Base-by-base conservation (phyloP, 2,888 invertebrate genomes). In the Cosmia trapezina region DNA sequence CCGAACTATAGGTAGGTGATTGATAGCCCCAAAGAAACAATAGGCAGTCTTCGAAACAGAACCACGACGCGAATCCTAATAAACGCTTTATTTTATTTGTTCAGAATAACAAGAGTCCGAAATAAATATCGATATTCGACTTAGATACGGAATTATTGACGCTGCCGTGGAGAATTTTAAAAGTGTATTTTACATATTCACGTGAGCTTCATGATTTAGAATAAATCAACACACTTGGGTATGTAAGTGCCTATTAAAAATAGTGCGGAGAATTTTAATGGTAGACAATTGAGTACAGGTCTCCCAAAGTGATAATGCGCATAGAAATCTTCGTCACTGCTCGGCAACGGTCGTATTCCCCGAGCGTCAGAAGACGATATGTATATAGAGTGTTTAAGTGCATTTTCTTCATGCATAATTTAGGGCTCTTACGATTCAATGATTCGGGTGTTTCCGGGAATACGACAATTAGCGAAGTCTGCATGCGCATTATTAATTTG, bases 71-170 rank as follows among this genome's bases (percentile, higher is more conserved):
- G 95, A 96, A 94, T 96, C 93, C 94, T 95, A 96, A 96, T 95
- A 95, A 94, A 95, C 93, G 94, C 94, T 95, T 96, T 95, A 94
- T 95, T 96, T 96, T 95, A 94, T 95, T 96, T 95, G 93, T 92
- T 88, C 86, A 87, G 92, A 92, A 95, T 94, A 94, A 95, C 93
- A 93, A 94, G 93, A 91, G 90, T 88, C 90, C 43, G 92, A 92
- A 93, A 93, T 94, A 95, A 92, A 94, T 91, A 93, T 93, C 91
- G 92, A 93, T 93, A 94, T 93, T 86, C 93, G 92, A 91, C 91
- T 93, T 93, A 94, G 93, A 92, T 91, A 92, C 91, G 88, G 90
- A 92, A 93, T 93, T 93, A 94, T 92, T 91, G 90, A 90, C 86
- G 88, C 90, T 87, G 89, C 92, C 91, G 91, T 90, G 86, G 89